Evolutionary conservation across 2,113 vertebrate genomes (phyloP).

Genomic region (Poeciliopsis prolifica): DNA sequence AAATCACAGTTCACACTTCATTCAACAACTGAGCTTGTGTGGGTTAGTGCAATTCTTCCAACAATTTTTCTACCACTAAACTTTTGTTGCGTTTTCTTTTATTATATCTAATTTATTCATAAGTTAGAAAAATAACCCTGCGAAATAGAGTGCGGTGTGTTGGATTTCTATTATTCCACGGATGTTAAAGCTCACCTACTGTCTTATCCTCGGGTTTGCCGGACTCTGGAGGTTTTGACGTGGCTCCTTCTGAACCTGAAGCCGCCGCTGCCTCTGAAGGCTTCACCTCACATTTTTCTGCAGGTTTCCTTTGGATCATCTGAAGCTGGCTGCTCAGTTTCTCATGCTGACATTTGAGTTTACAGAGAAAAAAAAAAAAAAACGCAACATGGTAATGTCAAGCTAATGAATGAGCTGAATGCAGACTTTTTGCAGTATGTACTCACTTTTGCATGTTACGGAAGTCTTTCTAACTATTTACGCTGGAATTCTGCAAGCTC

Average conservation of each 20-base stretch:
- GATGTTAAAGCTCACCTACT: slow-evolving; percentile 75
- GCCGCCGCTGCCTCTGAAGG: slow-evolving; percentile 64
- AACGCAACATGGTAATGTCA: background rate
- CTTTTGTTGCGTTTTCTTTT: background rate
- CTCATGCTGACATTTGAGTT: slow-evolving; percentile 84
- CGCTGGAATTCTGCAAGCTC: background rate
- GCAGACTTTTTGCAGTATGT: background rate
- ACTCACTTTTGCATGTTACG: background rate
- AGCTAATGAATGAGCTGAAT: background rate
- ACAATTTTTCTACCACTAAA: background rate
- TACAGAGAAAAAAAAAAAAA: background rate
- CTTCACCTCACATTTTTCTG: slow-evolving; percentile 81
- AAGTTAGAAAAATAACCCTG: background rate
- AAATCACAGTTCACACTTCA: too few relatives aligned
- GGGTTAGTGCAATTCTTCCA: background rate
- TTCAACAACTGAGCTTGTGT: too few relatives aligned
- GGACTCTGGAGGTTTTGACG: slow-evolving; percentile 77
- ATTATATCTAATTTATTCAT: background rate
- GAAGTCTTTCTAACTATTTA: slow-evolving; percentile 5
- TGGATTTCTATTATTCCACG: background rate
- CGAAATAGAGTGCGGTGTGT: background rate
- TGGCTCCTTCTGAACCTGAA: slow-evolving; percentile 36
- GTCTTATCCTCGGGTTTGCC: slow-evolving; percentile 86
- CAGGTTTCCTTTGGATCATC: slow-evolving; percentile 71
- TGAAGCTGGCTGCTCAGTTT: slow-evolving; percentile 96